Conservation (phyloP, 2,888 invertebrate species). For the Mystacides longicornis region DNA sequence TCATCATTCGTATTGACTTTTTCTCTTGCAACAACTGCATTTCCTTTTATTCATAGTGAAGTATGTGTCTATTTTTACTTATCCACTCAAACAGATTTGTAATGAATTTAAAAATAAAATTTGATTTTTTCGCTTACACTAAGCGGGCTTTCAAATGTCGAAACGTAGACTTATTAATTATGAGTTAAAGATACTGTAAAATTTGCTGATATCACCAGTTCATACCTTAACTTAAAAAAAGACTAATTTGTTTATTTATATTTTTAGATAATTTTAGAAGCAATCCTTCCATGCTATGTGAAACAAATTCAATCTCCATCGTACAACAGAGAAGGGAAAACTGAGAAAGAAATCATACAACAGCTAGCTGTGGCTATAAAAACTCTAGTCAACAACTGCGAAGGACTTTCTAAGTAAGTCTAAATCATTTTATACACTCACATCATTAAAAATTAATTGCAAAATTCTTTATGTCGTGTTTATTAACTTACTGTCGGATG, state of each 20-base stretch:
- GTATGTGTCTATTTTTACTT: no score
- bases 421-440: not conserved
- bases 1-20: no score
- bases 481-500: not conserved
- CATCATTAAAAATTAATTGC: not conserved
- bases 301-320: constrained; percentile 86
- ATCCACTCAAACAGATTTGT: no score
- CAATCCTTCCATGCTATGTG: constrained; percentile 91
- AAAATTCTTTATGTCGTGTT: not conserved
- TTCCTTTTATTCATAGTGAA: no score
- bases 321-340: constrained; percentile 85
- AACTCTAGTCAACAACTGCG: constrained; percentile 93
- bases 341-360: constrained; percentile 87
- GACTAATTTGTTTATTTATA: constrained; percentile 5
- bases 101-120: no score
- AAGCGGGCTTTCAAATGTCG: no score
- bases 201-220: no score
- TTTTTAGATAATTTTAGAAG: constrained; percentile 85
- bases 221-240: no score
- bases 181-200: no score
- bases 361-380: constrained; percentile 91
- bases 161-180: no score
- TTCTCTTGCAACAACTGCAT: no score
- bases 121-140: no score
- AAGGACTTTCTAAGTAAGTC: constrained; percentile 85